phyloP scores from a whole-genome alignment of 2,113 vertebrate genomes.

The Anser cygnoides region DNA sequence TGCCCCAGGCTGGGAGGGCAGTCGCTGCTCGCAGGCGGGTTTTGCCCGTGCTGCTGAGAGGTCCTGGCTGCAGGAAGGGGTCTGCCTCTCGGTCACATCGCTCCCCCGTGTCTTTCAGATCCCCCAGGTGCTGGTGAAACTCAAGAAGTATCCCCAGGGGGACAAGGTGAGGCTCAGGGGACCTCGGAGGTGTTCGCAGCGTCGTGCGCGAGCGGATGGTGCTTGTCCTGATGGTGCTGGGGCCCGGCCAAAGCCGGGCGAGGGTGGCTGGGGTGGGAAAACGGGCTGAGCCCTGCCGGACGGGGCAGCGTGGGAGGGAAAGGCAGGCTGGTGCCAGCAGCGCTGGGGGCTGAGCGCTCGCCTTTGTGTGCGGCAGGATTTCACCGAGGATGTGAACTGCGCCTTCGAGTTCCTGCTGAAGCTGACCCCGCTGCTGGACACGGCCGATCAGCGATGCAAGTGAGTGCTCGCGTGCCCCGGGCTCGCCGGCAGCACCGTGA shows the following conservation, averaged over 20 bases:
- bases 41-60: background rate
- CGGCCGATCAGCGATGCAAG: conserved; percentile 98
- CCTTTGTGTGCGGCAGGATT: conserved; percentile 80
- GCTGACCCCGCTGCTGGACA: conserved; percentile 93
- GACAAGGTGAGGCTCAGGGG: conserved; percentile 83
- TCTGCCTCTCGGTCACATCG: background rate
- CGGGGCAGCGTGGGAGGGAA: background rate
- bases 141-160: conserved; percentile 92
- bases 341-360: background rate
- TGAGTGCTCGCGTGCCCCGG: conserved; percentile 13
- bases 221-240: background rate
- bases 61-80: rapidly evolving
- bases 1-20: background rate
- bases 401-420: conserved; percentile 95
- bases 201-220: rapidly evolving
- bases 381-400: conserved; percentile 91
- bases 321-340: background rate
- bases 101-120: conserved; percentile 77
- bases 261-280: background rate
- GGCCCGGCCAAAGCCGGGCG: rapidly evolving
- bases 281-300: rapidly evolving
- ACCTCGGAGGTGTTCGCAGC: rapidly evolving
- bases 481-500: background rate
- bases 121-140: conserved; percentile 92
- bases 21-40: background rate